Base-by-base conservation (phyloP, 1,140 invertebrate genomes). In the Uloborus diversus region DNA sequence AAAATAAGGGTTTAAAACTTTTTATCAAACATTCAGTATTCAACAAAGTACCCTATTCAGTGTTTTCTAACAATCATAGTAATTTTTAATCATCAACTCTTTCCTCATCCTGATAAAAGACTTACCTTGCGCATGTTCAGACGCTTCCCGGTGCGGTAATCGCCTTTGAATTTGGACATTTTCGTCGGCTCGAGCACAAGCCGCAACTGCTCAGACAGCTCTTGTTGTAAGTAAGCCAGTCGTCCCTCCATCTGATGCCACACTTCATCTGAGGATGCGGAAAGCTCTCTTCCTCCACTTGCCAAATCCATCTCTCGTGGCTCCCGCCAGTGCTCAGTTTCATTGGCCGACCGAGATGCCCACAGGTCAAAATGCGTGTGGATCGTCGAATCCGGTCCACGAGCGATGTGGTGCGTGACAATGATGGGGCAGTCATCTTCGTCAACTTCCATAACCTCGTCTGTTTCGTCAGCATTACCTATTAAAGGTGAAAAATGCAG, bases 161-260 rank as follows among this genome's bases (percentile, higher is more conserved):
- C 98, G 81, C 96, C 96, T 82, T 94, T 94, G 9, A 98, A 87
- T 82, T 95, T 92, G 0, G 96, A 93, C 0, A 96, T 93, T 84
- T 95, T 92, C 0, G 96, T 97, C 0, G 98, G 98, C 88, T 99
- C 97, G 17, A 99, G 88, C 47, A 99, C 93, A 0, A 99, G 88
- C 62, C 97, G 88, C 32, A 99, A 88, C 84, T 98, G 93, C 87
- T 99, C 97, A 82, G 96, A 96, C 7, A 99, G 88, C 80, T 98
- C 94, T 69, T 96, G 91, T 0, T 97, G 92, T 4, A 96, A 87
- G 14, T n/a, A n/a, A n/a, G n/a, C n/a, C n/a, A n/a, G n/a, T n/a
- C n/a, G n/a, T n/a, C n/a, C n/a, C n/a, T n/a, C n/a, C n/a, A n/a
- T n/a, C n/a, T n/a, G n/a, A n/a, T n/a, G n/a, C n/a, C n/a, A n/a